Conservation (phyloP, 2,888 invertebrate species). For the Venusia cambrica region DNA sequence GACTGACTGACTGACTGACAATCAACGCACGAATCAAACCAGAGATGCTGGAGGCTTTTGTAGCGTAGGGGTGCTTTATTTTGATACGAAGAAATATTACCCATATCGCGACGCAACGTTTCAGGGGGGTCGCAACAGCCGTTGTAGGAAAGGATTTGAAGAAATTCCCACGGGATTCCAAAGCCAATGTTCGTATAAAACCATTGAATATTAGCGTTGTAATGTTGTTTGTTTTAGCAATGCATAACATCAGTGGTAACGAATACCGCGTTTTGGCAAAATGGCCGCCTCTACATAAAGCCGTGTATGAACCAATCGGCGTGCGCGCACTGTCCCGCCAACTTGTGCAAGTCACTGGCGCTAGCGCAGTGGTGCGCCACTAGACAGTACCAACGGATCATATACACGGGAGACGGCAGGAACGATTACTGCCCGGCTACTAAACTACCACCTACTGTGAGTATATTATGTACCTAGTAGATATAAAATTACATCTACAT, state of each 20-base stretch:
- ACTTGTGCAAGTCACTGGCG: conserved; percentile 68
- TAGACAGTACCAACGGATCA: conserved; percentile 36
- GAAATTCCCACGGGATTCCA: too few relatives aligned
- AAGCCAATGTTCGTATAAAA: too few relatives aligned
- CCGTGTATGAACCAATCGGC: conserved; percentile 62
- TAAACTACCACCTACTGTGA: conserved; percentile 51
- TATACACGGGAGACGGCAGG: conserved; percentile 64
- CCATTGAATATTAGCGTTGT: too few relatives aligned
- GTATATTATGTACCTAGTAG: conserved; percentile 29
- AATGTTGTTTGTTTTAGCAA: conserved; percentile 42
- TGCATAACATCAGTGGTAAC: conserved; percentile 56
- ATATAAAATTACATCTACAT: too few relatives aligned
- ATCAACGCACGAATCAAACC: too few relatives aligned
- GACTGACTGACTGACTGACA: too few relatives aligned
- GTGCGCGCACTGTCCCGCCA: conserved; percentile 57
- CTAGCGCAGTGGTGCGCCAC: conserved; percentile 52
- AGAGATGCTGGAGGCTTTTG: too few relatives aligned
- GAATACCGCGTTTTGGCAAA: conserved; percentile 62
- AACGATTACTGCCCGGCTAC: conserved; percentile 67
- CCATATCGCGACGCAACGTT: too few relatives aligned
- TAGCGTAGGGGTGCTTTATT: too few relatives aligned
- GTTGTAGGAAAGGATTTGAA: too few relatives aligned
- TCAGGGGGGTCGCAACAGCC: too few relatives aligned
- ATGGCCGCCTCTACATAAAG: conserved; percentile 61
- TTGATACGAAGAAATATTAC: too few relatives aligned